Base-by-base conservation (phyloP, 2,888 invertebrate genomes). In the Apodemia zela region DNA sequence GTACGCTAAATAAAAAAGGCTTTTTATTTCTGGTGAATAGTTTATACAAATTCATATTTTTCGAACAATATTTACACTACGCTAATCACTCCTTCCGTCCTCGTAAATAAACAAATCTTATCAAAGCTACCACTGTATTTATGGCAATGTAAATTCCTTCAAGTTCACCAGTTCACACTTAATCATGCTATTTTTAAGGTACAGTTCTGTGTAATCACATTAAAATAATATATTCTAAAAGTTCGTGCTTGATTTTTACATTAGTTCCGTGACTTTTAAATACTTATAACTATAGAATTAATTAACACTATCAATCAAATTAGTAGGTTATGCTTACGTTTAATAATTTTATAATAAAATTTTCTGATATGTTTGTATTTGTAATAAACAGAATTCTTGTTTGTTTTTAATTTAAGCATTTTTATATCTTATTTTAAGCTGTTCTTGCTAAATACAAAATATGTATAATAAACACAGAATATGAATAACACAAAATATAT, bases 301-400 rank as follows among this genome's bases (percentile, higher is more conserved):
- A 51, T 21, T 18, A 18, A 18, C 51, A 18, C 18, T 51, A 51
- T 51, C 51, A 51, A 51, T 51, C 51, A 51, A 51, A 51, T 51
- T 51, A 51, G 18, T 51, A 21, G 51, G 51, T 18, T 38, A 38
- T 38, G 38, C 38, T 38, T 38, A 38, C 13, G 3, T 38, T 38
- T 13, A 13, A 38, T 13, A 38, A 38, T 38, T 38, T 38, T 38
- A 13, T 38, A 3, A 38, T 15, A 38, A 38, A 13, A 38, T 13
- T 38, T 38, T 38, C 13, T 4, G 13, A 38, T 35, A 35, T 35
- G 2, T 35, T 35, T 35, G 35, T 35, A 35, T 0, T 29, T 5
- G 29, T 29, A 29, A 29, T 29, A 29, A 5, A 29, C 29, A 29
- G 5, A 29, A 5, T 5, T 29, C 5, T 29, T 25, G 2, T 25